These are phyloP conservation scores for Dyspetes luteomarginatus DNA, from an alignment of 2,888 invertebrate species.

Conservation along the genomic window DNA sequence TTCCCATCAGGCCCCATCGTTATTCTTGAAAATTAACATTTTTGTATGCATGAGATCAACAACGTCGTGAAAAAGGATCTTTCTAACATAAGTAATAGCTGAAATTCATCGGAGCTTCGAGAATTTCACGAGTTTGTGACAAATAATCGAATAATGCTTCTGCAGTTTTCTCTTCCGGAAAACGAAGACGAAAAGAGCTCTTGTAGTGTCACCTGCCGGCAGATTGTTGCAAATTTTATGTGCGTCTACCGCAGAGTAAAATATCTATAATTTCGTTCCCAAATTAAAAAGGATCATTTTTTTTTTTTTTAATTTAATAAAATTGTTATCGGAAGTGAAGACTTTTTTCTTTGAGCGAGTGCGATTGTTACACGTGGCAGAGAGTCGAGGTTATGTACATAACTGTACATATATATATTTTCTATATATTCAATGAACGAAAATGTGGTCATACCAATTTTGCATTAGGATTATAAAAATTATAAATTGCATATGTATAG, in stretches of 20 bases:
- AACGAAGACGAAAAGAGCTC: too few relatives aligned
- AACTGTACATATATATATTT: conserved; percentile 36
- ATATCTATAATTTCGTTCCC: not conserved
- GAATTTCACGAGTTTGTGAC: not conserved
- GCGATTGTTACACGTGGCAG: not conserved
- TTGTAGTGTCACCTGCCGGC: not conserved
- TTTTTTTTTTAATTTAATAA: not conserved
- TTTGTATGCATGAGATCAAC: not conserved
- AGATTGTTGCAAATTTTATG: not conserved
- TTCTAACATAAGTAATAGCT: not conserved
- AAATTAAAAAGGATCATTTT: not conserved
- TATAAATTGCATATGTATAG: not conserved
- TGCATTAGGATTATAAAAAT: not conserved
- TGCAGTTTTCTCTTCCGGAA: too few relatives aligned
- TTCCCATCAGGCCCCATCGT: not conserved
- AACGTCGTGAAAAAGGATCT: not conserved
- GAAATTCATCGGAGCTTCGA: not conserved
- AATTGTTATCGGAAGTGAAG: not conserved
- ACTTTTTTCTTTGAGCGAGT: not conserved
- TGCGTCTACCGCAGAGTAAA: not conserved
- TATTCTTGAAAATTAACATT: not conserved
- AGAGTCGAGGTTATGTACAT: conserved; percentile 19
- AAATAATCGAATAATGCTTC: not conserved
- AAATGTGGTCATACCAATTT: not conserved
- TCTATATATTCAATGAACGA: conserved; percentile 12